phyloP scores from a whole-genome alignment of 64 coral and sea anemone species.

The Pachyseris speciosa region DNA sequence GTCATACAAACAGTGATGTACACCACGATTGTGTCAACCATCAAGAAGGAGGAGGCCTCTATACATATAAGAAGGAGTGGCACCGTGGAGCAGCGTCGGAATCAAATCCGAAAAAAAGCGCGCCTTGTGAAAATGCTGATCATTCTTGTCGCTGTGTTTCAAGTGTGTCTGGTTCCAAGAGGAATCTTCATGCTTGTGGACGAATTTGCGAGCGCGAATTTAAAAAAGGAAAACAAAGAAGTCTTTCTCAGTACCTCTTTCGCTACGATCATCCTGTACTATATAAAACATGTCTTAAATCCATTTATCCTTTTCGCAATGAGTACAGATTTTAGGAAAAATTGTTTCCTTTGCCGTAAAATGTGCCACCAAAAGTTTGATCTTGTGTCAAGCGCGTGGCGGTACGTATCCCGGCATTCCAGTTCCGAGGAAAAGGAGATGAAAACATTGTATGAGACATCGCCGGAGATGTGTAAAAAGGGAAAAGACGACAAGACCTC shows the following conservation, averaged over 20 bases:
- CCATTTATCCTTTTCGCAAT: slow-evolving; percentile 89
- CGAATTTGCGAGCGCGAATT: slow-evolving; percentile 29
- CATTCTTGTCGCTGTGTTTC: slow-evolving; percentile 73
- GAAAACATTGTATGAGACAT: neutral
- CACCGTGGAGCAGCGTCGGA: slow-evolving; percentile 35
- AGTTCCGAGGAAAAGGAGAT: slow-evolving; percentile 4
- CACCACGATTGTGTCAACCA: slow-evolving; percentile 52
- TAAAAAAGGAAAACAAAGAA: neutral
- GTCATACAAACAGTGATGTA: slow-evolving; percentile 73
- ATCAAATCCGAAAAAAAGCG: slow-evolving; percentile 34
- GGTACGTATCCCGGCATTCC: neutral
- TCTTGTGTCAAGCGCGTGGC: neutral
- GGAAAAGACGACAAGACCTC: neutral
- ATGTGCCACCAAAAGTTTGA: neutral
- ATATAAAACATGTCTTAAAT: slow-evolving; percentile 90
- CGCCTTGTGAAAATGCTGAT: slow-evolving; percentile 83
- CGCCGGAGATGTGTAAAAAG: neutral
- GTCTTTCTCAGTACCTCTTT: slow-evolving; percentile 14
- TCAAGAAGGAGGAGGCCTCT: slow-evolving; percentile 2
- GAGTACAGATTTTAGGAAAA: slow-evolving; percentile 79
- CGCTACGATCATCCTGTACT: slow-evolving; percentile 59
- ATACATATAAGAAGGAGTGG: slow-evolving; percentile 13
- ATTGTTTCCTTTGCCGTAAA: neutral
- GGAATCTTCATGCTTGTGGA: slow-evolving; percentile 70
- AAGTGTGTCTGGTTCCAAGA: slow-evolving; percentile 82